Conservation (phyloP, 2,797 vertebrate species). For the Poeciliopsis gracilis region DNA sequence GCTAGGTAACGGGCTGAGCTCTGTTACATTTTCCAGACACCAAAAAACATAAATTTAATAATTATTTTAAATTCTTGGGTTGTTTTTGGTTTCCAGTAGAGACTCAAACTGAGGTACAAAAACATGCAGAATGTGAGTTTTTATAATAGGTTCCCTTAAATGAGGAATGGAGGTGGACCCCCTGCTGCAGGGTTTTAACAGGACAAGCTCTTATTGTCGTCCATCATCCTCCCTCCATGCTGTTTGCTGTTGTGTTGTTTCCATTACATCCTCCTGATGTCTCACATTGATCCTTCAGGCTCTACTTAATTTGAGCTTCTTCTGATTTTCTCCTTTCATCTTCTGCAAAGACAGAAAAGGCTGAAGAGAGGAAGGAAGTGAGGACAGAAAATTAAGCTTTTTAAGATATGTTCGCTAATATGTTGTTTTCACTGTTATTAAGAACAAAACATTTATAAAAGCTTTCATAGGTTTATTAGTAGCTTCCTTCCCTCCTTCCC, state of each 20-base stretch:
- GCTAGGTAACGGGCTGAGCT: too few relatives aligned
- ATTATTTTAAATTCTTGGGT: too few relatives aligned
- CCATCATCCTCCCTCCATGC: neutral
- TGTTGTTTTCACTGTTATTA: constrained; percentile 46
- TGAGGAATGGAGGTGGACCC: too few relatives aligned
- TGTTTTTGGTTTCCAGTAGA: too few relatives aligned
- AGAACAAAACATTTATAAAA: constrained; percentile 46
- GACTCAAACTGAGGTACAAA: too few relatives aligned
- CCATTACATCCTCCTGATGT: neutral
- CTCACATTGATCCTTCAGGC: neutral
- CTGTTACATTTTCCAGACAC: too few relatives aligned
- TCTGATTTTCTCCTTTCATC: constrained; percentile 30
- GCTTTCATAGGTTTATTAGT: neutral
- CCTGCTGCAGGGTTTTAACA: neutral
- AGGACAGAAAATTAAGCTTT: constrained; percentile 42
- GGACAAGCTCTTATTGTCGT: neutral
- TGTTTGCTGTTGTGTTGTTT: neutral
- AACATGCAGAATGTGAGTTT: too few relatives aligned
- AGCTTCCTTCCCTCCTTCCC: neutral
- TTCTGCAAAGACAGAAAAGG: constrained; percentile 20
- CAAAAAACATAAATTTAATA: too few relatives aligned
- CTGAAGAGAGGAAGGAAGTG: neutral
- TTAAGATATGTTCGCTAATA: constrained; percentile 58
- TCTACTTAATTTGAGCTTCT: constrained; percentile 1
- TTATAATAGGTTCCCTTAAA: too few relatives aligned